Conservation (phyloP, 53 echinoderm and acorn worm species). For the Glandiceps talaboti region DNA sequence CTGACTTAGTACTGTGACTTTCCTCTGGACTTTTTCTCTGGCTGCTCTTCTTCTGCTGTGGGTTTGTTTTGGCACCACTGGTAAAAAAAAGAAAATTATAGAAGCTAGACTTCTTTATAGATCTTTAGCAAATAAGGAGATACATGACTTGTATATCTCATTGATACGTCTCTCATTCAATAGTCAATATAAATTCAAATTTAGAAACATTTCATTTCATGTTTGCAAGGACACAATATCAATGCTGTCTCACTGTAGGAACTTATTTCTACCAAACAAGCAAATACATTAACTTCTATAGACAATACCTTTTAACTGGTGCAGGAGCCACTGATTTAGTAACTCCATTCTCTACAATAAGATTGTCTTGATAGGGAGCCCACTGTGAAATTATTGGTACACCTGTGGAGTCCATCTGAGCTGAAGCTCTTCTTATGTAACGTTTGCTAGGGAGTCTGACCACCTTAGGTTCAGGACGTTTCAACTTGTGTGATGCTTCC, state of each 20-base stretch:
- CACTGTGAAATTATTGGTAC: constrained; percentile 8
- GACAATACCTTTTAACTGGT: constrained; percentile 18
- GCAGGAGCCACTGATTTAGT: constrained; percentile 1
- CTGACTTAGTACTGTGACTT: constrained; percentile 42
- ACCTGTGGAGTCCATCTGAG: constrained; percentile 25
- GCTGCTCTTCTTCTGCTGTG: constrained; percentile 37
- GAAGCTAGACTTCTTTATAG: too few relatives aligned
- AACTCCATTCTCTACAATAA: neutral
- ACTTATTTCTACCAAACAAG: constrained; percentile 1
- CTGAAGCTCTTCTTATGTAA: constrained; percentile 40
- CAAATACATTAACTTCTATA: constrained; percentile 9
- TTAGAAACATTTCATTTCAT: too few relatives aligned
- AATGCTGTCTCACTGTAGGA: neutral
- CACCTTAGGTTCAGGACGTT: constrained; percentile 62
- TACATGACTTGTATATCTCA: too few relatives aligned
- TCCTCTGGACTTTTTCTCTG: constrained; percentile 25
- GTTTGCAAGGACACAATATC: too few relatives aligned
- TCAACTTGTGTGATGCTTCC: constrained; percentile 44
- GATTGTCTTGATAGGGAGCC: constrained; percentile 6
- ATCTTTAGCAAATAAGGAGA: too few relatives aligned
- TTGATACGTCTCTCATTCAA: too few relatives aligned
- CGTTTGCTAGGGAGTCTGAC: constrained; percentile 59
- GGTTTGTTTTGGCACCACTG: neutral
- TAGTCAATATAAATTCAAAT: too few relatives aligned
- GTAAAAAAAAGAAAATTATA: neutral